A percentile compares a stretch with the other conserved stretches of the same genome.
Evolutionary conservation across 1,140 invertebrate genomes (phyloP).

Genomic region (Drosophila asahinai): DNA sequence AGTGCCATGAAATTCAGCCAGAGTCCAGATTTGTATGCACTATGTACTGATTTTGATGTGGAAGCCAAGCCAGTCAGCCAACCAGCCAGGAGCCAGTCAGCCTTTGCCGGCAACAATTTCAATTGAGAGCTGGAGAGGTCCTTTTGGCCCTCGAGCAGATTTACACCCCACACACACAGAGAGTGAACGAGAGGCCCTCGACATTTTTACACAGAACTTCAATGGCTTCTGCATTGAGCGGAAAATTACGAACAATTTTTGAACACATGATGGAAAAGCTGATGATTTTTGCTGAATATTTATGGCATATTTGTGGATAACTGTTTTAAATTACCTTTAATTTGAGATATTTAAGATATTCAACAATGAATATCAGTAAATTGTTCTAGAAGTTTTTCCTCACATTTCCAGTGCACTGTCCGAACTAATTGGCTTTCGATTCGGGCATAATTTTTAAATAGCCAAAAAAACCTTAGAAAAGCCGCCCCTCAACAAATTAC

Average conservation of each 20-base stretch:
- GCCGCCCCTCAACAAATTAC: slow-evolving; percentile 1
- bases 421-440: slow-evolving; percentile 34
- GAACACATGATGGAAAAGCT: not conserved
- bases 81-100: not conserved
- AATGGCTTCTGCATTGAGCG: slow-evolving; percentile 16
- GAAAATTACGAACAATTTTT: slow-evolving; percentile 16
- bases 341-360: too few species aligned
- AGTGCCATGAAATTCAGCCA: slow-evolving; percentile 36
- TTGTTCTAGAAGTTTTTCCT: not conserved
- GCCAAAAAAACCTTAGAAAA: slow-evolving; percentile 13
- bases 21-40: slow-evolving; percentile 41
- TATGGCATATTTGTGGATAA: not conserved
- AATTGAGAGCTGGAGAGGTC: slow-evolving; percentile 28
- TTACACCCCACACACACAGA: slow-evolving; percentile 3
- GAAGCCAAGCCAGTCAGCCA: slow-evolving; percentile 20
- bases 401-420: slow-evolving; percentile 2
- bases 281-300: not conserved
- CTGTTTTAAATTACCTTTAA: not conserved
- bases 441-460: slow-evolving; percentile 18
- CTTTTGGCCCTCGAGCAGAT: slow-evolving; percentile 13
- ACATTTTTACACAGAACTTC: slow-evolving; percentile 25
- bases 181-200: not conserved
- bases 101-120: slow-evolving; percentile 20
- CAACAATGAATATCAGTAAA: too few species aligned
- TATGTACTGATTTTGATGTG: slow-evolving; percentile 40